These are phyloP conservation scores for Noturus placidus DNA, from an alignment of 2,113 vertebrate species.

Conservation along the genomic window DNA sequence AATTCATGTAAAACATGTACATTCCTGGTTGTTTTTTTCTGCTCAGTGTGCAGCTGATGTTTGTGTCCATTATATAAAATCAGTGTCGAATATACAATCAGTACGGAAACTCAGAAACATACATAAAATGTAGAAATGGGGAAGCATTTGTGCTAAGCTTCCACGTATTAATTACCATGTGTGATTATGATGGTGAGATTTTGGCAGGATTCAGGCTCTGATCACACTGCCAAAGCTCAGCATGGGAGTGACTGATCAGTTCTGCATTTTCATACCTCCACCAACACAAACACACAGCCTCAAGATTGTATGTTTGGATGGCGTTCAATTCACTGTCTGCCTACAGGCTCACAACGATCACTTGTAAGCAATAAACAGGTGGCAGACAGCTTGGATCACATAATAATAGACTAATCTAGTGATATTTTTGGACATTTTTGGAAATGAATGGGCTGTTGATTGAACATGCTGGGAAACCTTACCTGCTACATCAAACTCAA, in stretches of 20 bases:
- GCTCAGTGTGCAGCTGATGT: neutral
- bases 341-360: conserved; percentile 2
- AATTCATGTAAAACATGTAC: neutral
- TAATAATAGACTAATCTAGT: neutral
- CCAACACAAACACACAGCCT: conserved; percentile 16
- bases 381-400: conserved; percentile 23
- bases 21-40: neutral
- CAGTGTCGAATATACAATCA: neutral
- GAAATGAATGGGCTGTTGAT: neutral
- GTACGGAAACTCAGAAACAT: neutral
- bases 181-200: neutral
- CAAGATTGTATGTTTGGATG: conserved; percentile 11
- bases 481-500: conserved; percentile 99
- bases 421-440: neutral
- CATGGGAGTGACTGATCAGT: conserved; percentile 5
- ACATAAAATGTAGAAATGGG: neutral
- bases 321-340: conserved; percentile 8
- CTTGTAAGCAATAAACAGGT: conserved; percentile 27
- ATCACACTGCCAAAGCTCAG: conserved; percentile 31
- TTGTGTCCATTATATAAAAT: neutral
- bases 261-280: neutral
- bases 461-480: conserved; percentile 36
- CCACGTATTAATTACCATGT: neutral
- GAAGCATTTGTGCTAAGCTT: neutral
- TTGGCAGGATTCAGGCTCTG: neutral